Conservation (phyloP, 37 sponge, comb jelly and placozoan genomes). For the Cladorhizidae sp. region DNA sequence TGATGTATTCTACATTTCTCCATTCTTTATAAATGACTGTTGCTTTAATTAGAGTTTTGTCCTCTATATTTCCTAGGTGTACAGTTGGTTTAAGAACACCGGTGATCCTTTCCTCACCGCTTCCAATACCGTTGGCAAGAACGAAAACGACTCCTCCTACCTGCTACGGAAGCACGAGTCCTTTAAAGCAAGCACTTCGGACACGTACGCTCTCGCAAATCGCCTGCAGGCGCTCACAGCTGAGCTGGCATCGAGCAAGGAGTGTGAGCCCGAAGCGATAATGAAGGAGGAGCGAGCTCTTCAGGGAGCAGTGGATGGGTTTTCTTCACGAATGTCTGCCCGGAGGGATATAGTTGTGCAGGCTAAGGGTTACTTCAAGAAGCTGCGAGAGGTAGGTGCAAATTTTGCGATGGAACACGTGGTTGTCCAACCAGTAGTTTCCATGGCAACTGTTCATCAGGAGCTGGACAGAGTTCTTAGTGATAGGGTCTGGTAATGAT, state of each 20-base stretch:
- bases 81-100: conserved; percentile 44
- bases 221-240: conserved; percentile 28
- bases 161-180: conserved; percentile 54
- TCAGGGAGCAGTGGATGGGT: conserved; percentile 24
- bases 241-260: conserved; percentile 16
- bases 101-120: conserved; percentile 43
- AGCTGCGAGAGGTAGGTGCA: conserved; percentile 11
- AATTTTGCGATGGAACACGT: too few relatives aligned
- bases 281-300: conserved; percentile 35
- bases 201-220: conserved; percentile 19
- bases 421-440: too few relatives aligned
- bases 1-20: too few relatives aligned
- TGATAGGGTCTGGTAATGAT: too few relatives aligned
- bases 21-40: too few relatives aligned
- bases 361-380: conserved; percentile 23
- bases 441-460: too few relatives aligned
- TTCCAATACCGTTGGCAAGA: conserved; percentile 40
- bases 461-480: too few relatives aligned
- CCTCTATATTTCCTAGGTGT: too few relatives aligned
- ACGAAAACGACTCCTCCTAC: background rate
- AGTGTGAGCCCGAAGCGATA: conserved; percentile 30
- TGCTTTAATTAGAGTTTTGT: too few relatives aligned
- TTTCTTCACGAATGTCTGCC: conserved; percentile 41
- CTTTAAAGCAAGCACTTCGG: conserved; percentile 42
- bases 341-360: conserved; percentile 60